phyloP scores from a whole-genome alignment of 2,797 vertebrate species.

The Spinus pinus region DNA sequence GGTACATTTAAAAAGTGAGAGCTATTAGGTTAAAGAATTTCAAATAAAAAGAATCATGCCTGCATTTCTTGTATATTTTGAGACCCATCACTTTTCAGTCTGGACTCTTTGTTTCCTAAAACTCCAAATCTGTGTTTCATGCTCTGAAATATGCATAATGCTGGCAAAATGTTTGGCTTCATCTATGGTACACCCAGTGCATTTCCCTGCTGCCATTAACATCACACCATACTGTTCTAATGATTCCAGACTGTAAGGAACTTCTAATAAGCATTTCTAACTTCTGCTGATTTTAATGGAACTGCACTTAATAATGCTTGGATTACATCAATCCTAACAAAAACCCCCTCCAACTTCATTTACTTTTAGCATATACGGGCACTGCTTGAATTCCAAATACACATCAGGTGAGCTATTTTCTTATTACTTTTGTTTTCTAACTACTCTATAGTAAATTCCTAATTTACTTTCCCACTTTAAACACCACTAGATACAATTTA shows the following conservation, averaged over 20 bases:
- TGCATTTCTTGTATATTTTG: background rate
- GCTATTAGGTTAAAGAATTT: background rate
- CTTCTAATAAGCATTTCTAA: background rate
- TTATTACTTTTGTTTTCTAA: background rate
- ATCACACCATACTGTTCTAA: background rate
- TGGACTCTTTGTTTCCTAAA: background rate
- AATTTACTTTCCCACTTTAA: background rate
- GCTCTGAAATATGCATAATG: background rate
- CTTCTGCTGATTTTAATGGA: background rate
- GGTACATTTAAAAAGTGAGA: background rate
- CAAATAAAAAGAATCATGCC: background rate
- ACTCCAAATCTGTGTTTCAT: background rate
- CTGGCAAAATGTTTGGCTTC: background rate
- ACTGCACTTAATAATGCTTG: background rate
- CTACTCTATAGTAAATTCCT: background rate
- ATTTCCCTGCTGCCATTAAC: background rate
- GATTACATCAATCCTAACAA: background rate
- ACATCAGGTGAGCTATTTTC: background rate
- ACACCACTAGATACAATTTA: background rate
- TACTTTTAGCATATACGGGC: background rate
- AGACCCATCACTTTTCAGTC: background rate
- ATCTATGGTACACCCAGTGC: background rate
- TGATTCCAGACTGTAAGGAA: background rate
- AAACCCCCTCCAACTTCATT: accelerated
- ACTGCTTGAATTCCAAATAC: background rate